A percentile compares a stretch with the other conserved stretches of the same genome.
These are phyloP conservation scores for Aythya fuligula DNA, from an alignment of 2,797 vertebrate genomes.

Conservation along the genomic window DNA sequence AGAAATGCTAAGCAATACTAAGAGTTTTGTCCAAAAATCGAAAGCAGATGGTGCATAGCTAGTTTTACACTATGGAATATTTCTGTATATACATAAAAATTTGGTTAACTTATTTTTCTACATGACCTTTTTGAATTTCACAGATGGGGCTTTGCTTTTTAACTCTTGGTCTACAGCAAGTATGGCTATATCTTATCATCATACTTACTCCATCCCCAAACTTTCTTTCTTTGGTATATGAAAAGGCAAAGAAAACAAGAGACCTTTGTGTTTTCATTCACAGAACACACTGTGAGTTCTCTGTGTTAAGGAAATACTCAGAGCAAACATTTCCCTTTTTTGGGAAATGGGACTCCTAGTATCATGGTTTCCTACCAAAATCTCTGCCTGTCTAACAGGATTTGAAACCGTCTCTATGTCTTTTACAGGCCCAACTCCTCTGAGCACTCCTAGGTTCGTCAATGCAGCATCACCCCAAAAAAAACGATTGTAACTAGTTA, in stretches of 20 bases:
- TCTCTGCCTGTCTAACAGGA: neutral
- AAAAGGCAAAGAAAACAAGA: neutral
- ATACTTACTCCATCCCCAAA: neutral
- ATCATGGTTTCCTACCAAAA: neutral
- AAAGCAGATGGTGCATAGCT: neutral
- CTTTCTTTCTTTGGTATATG: neutral
- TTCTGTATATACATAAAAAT: neutral
- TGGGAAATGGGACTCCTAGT: neutral
- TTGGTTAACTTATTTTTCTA: neutral
- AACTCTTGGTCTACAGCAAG: neutral
- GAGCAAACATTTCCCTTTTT: neutral
- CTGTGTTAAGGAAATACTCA: neutral
- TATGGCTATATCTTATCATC: neutral
- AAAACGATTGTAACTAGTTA: neutral
- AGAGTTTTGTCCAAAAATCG: conserved; percentile 6
- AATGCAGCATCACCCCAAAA: neutral
- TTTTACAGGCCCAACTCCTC: neutral
- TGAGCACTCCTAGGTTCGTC: neutral
- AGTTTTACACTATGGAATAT: neutral
- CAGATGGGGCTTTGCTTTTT: neutral
- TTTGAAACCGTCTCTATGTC: neutral
- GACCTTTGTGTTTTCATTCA: neutral
- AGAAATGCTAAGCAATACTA: neutral
- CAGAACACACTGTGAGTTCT: neutral
- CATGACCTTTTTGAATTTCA: neutral